Evolutionary conservation across 2,888 invertebrate species (phyloP).

Genomic region (Archips xylosteana): DNA sequence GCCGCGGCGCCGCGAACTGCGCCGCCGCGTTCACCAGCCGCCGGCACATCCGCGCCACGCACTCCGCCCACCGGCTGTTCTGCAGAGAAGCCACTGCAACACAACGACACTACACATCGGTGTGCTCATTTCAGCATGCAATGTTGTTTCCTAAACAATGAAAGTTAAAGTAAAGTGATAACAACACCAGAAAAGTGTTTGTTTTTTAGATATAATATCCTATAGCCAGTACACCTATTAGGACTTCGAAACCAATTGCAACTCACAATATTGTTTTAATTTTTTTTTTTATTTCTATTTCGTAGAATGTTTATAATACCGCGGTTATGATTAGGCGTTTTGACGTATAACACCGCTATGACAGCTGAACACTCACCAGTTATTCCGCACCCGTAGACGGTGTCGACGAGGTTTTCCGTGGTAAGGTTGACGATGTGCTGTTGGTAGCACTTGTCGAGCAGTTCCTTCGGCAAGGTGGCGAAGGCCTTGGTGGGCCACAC

Average conservation of each 20-base stretch:
- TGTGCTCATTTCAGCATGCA: too few species aligned
- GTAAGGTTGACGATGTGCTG: conserved; percentile 93
- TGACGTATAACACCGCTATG: not conserved
- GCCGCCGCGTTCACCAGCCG: conserved; percentile 93
- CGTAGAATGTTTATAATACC: too few species aligned
- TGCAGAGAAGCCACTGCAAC: conserved; percentile 88
- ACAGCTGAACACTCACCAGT: conserved; percentile 70
- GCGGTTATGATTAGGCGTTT: too few species aligned
- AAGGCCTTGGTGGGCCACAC: conserved; percentile 97
- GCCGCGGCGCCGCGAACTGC: conserved; percentile 91
- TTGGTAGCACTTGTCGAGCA: conserved; percentile 93
- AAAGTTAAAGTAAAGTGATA: too few species aligned
- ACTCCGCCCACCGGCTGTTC: conserved; percentile 93
- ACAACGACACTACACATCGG: not conserved
- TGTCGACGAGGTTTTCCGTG: conserved; percentile 92
- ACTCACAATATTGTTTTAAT: too few species aligned
- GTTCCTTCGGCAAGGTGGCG: conserved; percentile 92
- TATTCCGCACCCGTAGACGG: conserved; percentile 92
- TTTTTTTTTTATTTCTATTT: too few species aligned
- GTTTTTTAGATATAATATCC: too few species aligned
- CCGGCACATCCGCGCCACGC: conserved; percentile 91
- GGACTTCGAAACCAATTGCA: too few species aligned
- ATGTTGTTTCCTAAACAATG: too few species aligned
- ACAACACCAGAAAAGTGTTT: too few species aligned
- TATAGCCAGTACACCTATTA: too few species aligned